Percentiles rank a stretch among this genome's conserved stretches.
phyloP scores from a whole-genome alignment of 2,113 vertebrate genomes.

The Ceyx margarethae region DNA sequence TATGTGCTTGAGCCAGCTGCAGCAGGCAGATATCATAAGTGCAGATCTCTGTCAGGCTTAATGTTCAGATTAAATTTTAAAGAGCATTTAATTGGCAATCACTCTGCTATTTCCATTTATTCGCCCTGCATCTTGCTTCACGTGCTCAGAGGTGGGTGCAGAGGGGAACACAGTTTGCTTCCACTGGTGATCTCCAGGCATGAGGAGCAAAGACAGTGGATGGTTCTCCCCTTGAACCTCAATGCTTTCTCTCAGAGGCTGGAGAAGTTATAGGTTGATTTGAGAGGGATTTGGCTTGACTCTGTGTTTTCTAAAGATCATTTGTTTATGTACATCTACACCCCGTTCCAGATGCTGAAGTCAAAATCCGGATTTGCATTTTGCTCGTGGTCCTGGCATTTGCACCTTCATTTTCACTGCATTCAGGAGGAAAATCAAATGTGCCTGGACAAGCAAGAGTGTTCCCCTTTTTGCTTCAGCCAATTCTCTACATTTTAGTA shows the following conservation, averaged over 20 bases:
- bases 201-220: not conserved
- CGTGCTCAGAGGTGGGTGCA: not conserved
- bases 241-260: not conserved
- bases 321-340: not conserved
- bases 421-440: not conserved
- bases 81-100: constrained; percentile 52
- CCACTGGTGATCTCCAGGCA: fast-evolving
- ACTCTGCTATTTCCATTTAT: not conserved
- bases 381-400: not conserved
- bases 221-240: not conserved
- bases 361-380: not conserved
- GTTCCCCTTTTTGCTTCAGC: not conserved
- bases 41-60: not conserved
- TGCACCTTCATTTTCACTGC: not conserved
- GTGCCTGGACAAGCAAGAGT: not conserved
- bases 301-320: not conserved
- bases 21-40: not conserved
- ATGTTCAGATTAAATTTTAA: constrained; percentile 41
- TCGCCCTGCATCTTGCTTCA: not conserved
- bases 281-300: not conserved
- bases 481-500: not conserved
- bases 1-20: not conserved
- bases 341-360: not conserved
- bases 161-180: not conserved
- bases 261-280: not conserved